phyloP scores from a whole-genome alignment of 2,113 vertebrate genomes.

The Delphinapterus leucas region DNA sequence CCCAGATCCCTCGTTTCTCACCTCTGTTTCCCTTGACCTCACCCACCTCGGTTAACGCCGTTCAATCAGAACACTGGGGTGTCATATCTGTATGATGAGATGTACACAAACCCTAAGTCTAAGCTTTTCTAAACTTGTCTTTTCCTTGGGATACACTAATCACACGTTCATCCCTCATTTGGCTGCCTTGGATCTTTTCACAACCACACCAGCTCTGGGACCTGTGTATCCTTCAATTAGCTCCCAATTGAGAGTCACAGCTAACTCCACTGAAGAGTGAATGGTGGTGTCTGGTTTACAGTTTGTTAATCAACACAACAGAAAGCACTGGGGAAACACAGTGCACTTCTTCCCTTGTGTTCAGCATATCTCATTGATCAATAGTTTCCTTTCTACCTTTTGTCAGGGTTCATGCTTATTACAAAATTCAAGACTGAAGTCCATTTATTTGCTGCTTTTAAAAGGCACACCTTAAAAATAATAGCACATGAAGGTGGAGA shows the following conservation, averaged over 20 bases:
- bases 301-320: neutral
- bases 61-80: neutral
- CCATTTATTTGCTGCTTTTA: neutral
- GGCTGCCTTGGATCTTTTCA: neutral
- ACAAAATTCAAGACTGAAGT: neutral
- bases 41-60: neutral
- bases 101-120: neutral
- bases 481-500: neutral
- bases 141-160: neutral
- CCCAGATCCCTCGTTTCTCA: neutral
- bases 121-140: neutral
- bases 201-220: neutral
- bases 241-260: neutral
- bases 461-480: neutral
- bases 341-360: neutral
- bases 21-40: neutral
- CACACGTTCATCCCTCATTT: neutral
- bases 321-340: neutral
- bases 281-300: neutral
- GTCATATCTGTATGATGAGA: neutral
- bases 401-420: neutral
- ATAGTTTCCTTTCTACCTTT: neutral
- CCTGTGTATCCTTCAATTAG: neutral
- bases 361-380: neutral
- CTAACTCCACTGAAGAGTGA: neutral